phyloP scores from a whole-genome alignment of 2,797 vertebrate species.

The Lophius americanus region DNA sequence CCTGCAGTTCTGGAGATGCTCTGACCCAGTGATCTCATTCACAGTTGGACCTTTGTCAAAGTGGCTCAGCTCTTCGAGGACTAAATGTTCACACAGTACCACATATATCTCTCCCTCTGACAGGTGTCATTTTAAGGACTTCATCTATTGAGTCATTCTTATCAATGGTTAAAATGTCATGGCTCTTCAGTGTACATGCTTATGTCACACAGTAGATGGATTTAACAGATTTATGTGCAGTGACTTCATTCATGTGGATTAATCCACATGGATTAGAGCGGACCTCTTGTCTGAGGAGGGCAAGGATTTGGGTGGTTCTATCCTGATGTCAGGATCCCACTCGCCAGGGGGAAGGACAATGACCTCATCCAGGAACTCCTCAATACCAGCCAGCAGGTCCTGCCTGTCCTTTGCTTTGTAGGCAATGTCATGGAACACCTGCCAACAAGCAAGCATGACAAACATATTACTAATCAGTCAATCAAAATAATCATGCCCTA shows the following conservation, averaged over 20 bases:
- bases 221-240: constrained; percentile 8
- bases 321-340: constrained; percentile 97
- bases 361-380: constrained; percentile 98
- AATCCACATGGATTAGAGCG: constrained; percentile 2
- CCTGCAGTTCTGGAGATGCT: too few species aligned
- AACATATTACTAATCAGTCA: not conserved
- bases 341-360: constrained; percentile 97
- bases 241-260: constrained; percentile 18
- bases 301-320: constrained; percentile 96
- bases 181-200: not conserved
- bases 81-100: too few species aligned
- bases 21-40: too few species aligned
- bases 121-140: too few species aligned
- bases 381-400: constrained; percentile 96
- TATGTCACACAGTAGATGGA: not conserved
- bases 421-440: constrained; percentile 98
- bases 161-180: too few species aligned
- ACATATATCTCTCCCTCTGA: too few species aligned
- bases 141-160: too few species aligned
- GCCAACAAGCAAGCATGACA: constrained; percentile 19
- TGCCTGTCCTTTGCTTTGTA: constrained; percentile 96
- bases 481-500: not conserved
- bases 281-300: constrained; percentile 98
- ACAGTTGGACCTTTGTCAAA: too few species aligned
- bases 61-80: too few species aligned